Evolutionary conservation across 2,797 vertebrate genomes (phyloP).

Genomic region (Peromyscus eremicus): DNA sequence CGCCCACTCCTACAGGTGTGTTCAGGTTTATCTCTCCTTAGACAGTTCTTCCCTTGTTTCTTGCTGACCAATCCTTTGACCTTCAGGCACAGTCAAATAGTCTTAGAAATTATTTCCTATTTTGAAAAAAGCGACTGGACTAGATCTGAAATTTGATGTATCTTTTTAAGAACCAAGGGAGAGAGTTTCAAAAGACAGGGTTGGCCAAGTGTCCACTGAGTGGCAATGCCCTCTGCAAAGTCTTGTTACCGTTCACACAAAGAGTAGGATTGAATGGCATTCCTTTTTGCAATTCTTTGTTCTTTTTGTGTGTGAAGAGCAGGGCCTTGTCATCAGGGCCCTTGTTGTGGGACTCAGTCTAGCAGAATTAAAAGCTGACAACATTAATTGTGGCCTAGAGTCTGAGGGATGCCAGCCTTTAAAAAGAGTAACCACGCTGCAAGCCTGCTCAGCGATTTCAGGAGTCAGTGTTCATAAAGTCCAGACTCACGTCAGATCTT

Average conservation of each 20-base stretch:
- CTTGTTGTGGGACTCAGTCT: background rate
- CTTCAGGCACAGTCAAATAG: background rate
- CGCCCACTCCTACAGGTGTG: conserved; percentile 93
- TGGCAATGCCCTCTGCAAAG: background rate
- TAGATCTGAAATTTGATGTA: background rate
- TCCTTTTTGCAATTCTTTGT: background rate
- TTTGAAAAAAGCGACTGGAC: background rate
- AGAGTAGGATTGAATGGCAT: background rate
- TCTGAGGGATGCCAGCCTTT: background rate
- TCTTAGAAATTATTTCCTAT: background rate
- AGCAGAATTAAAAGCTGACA: background rate
- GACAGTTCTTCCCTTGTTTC: background rate
- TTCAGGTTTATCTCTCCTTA: background rate
- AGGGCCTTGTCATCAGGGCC: background rate
- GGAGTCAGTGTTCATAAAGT: background rate
- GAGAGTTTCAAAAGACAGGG: background rate
- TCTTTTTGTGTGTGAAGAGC: background rate
- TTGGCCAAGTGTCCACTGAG: background rate
- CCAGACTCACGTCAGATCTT: background rate
- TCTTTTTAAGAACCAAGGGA: background rate
- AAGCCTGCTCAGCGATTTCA: background rate
- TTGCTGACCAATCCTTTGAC: background rate
- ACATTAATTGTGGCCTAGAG: background rate
- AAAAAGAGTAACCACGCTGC: background rate
- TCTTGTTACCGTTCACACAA: background rate